Percentiles rank a stretch among this genome's conserved stretches.
Conservation (phyloP, 2,888 invertebrate species). For the Lathronympha strigana region DNA sequence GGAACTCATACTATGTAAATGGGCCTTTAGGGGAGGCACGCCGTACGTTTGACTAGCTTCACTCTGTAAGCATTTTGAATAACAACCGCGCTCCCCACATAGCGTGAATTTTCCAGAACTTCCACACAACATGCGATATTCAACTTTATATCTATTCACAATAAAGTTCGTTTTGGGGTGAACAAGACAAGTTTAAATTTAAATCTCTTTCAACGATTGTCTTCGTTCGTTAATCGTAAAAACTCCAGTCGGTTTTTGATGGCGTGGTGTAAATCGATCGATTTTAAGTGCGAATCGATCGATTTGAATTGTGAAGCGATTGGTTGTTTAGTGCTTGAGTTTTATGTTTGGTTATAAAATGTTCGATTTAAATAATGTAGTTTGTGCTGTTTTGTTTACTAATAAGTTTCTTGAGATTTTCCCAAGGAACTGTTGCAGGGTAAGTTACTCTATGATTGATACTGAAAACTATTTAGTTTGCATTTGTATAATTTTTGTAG, state of each 20-base stretch:
- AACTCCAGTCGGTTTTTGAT: constrained; percentile 58
- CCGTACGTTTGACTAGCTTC: background rate
- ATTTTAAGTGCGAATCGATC: constrained; percentile 24
- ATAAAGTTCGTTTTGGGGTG: constrained; percentile 47
- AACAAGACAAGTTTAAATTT: constrained; percentile 56
- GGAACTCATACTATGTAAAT: too few species aligned
- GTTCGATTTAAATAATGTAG: constrained; percentile 22
- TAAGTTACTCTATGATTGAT: too few species aligned
- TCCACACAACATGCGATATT: background rate
- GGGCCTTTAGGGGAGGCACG: too few species aligned
- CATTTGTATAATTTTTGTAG: too few species aligned
- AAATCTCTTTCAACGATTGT: constrained; percentile 64
- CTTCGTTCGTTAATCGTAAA: constrained; percentile 66
- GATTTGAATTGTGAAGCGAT: constrained; percentile 22
- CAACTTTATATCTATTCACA: constrained; percentile 36
- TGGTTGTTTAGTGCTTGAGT: constrained; percentile 11
- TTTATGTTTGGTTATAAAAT: constrained; percentile 12
- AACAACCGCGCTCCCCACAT: constrained; percentile 22
- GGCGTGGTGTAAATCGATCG: constrained; percentile 24
- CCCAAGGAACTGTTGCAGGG: too few species aligned
- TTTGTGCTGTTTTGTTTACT: background rate
- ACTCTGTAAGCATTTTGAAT: background rate
- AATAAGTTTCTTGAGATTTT: background rate
- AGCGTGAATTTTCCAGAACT: constrained; percentile 20
- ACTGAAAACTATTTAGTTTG: too few species aligned